Evolutionary conservation across 2,888 invertebrate genomes (phyloP).

Genomic region (Lagria hirta): DNA sequence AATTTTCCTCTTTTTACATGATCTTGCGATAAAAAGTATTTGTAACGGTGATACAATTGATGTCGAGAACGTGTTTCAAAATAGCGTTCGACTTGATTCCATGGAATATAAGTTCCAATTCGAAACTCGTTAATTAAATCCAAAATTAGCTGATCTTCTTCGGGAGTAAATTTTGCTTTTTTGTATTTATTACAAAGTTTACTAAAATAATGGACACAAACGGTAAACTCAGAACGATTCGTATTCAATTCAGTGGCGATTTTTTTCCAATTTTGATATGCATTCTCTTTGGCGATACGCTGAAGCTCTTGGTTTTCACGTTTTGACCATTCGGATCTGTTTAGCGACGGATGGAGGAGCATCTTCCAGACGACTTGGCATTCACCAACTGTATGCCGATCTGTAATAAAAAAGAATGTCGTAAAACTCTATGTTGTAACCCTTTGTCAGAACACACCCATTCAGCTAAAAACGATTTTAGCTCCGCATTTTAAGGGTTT

Average conservation of each 20-base stretch:
- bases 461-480: not conserved
- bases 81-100: constrained; percentile 67
- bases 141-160: constrained; percentile 68
- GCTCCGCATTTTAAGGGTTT: not conserved
- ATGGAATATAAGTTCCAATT: constrained; percentile 70
- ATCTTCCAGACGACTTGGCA: constrained; percentile 72
- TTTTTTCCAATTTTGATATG: constrained; percentile 66
- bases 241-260: constrained; percentile 62
- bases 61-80: constrained; percentile 65
- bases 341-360: constrained; percentile 68
- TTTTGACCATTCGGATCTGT: constrained; percentile 59
- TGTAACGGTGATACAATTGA: constrained; percentile 65
- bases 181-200: constrained; percentile 48
- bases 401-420: constrained; percentile 27
- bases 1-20: constrained; percentile 63
- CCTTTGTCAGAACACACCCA: not conserved
- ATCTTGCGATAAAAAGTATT: constrained; percentile 53
- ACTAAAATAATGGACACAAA: constrained; percentile 67
- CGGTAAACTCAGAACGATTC: constrained; percentile 67
- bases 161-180: constrained; percentile 62
- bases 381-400: constrained; percentile 64
- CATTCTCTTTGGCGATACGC: constrained; percentile 49
- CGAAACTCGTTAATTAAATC: constrained; percentile 64
- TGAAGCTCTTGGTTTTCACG: constrained; percentile 57
- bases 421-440: not conserved